phyloP scores from a whole-genome alignment of 2,888 invertebrate species.

The Ectemnius continuus region DNA sequence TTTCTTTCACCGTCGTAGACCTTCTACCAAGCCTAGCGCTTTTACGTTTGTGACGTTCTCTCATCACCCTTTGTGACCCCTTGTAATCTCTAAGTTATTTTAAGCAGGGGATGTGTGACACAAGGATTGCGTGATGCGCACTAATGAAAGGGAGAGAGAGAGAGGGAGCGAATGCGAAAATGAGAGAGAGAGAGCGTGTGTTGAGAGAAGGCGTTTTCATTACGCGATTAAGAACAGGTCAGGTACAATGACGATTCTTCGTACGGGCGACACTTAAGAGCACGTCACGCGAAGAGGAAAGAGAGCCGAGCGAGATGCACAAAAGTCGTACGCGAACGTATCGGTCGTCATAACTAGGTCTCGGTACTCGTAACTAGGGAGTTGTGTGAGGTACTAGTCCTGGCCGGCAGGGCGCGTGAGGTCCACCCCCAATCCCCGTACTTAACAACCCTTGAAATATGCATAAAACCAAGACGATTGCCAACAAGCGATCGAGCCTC shows the following conservation, averaged over 20 bases:
- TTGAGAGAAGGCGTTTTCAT: neutral
- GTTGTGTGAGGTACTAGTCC: slow-evolving; percentile 79
- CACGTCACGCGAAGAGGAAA: slow-evolving; percentile 6
- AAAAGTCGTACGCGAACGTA: slow-evolving; percentile 47
- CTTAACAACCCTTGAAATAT: slow-evolving; percentile 69
- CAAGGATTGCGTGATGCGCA: neutral
- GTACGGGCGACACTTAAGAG: neutral
- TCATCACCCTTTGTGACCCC: neutral
- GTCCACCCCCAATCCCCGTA: slow-evolving; percentile 77
- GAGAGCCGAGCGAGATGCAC: slow-evolving; percentile 37
- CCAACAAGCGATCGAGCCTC: no score
- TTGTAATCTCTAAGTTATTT: slow-evolving; percentile 9
- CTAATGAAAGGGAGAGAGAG: neutral
- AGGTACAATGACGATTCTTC: no score
- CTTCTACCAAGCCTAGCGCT: neutral
- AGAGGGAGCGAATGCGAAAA: neutral
- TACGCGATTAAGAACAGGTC: no score
- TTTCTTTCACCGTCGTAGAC: neutral
- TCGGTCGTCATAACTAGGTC: slow-evolving; percentile 69
- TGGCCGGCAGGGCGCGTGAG: slow-evolving; percentile 78
- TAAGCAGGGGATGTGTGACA: slow-evolving; percentile 15
- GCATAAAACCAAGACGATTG: slow-evolving; percentile 13
- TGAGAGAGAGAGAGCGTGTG: neutral
- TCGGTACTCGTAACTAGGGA: slow-evolving; percentile 79
- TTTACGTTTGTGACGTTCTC: slow-evolving; percentile 6